phyloP scores from a whole-genome alignment of 2,113 vertebrate genomes.

The Amblyopsis rosae region DNA sequence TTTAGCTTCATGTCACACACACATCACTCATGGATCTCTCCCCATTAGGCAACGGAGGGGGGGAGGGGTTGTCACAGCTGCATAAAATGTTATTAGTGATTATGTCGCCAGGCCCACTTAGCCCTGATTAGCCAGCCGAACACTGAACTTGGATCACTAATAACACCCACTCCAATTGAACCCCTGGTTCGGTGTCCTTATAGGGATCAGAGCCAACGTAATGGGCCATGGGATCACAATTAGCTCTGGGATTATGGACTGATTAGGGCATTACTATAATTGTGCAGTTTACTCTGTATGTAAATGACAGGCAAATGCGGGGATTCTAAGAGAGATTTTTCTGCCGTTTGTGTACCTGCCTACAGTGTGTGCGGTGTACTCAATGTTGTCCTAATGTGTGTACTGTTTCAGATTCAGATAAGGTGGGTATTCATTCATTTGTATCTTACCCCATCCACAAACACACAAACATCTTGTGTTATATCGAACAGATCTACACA shows the following conservation, averaged over 20 bases:
- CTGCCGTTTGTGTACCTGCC: not conserved
- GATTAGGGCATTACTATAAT: constrained; percentile 59
- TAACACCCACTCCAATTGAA: constrained; percentile 25
- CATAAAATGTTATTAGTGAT: constrained; percentile 8
- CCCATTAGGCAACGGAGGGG: not conserved
- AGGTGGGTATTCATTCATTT: no score
- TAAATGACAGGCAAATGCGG: constrained; percentile 14
- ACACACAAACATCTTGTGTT: no score
- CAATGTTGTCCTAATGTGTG: not conserved
- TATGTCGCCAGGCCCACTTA: constrained; percentile 16
- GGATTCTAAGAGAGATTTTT: not conserved
- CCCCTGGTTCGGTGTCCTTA: constrained; percentile 7
- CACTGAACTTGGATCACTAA: constrained; percentile 14
- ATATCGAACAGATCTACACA: no score
- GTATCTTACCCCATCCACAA: no score
- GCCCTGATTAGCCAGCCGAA: constrained; percentile 39
- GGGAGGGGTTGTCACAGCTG: not conserved
- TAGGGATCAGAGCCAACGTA: constrained; percentile 22
- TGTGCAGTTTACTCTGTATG: not conserved
- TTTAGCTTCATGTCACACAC: not conserved
- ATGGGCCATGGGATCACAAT: constrained; percentile 53
- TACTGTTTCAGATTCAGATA: not conserved
- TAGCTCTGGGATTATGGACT: constrained; percentile 49
- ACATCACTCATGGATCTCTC: no score
- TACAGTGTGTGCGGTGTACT: not conserved